Base-by-base conservation (phyloP, 2,888 invertebrate genomes). In the Thysanoteuthis rhombus region DNA sequence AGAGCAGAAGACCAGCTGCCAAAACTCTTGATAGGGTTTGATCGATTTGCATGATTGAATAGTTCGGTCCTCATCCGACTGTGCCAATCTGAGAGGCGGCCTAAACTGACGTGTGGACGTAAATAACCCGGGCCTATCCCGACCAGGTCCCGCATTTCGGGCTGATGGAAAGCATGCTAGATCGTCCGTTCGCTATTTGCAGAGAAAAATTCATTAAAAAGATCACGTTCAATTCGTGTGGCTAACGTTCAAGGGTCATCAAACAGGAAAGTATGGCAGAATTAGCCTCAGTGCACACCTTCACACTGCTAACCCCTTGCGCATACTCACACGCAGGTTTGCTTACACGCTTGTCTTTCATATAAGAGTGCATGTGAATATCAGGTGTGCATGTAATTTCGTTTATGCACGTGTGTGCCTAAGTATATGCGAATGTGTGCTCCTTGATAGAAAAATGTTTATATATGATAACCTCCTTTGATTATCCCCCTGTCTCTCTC, bases 21-120 rank as follows among this genome's bases (percentile, higher is more conserved):
- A 75, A 75, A n/a, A 75, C n/a, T 75, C 75, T 75, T 75, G 75
- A 75, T 75, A 75, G 75, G 75, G 75, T 75, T 75, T 75, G 75
- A 75, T 75, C 75, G 75, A 75, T 75, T 75, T n/a, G 75, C n/a
- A 75, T 75, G 75, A 75, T 75, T 75, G 75, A 75, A n/a, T 36
- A 75, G 75, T n/a, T 36, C 12, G n/a, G 16, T 75, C 75, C 75
- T n/a, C n/a, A 16, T 16, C 75, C 75, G 75, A 75, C 75, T 75
- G 75, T 16, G n/a, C 22, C 22, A 22, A 22, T n/a, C n/a, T n/a
- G 19, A 12, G 75, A 25, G 75, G 52, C n/a, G 16, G n/a, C 16
- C 75, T 36, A 36, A 12, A 75, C 16, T n/a, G n/a, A 75, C n/a
- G 75, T 36, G 75, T 12, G n/a, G 75, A 75, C 75, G 75, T 75